Base-by-base conservation (phyloP, 2,888 invertebrate genomes). In the Sericinus montela region DNA sequence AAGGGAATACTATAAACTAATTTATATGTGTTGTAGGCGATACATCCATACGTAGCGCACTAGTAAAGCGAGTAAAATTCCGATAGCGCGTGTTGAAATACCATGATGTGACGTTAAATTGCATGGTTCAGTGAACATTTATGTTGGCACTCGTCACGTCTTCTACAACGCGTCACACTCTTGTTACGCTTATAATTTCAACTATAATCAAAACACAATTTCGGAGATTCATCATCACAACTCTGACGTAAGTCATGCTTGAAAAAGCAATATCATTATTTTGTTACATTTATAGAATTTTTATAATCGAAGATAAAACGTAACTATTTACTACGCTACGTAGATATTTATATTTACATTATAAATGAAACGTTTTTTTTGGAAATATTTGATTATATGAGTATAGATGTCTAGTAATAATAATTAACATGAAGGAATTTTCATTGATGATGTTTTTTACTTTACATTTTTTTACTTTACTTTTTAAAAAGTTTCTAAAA, bases 181-280 rank as follows among this genome's bases (percentile, higher is more conserved):
- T 62, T 71, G 72, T 77, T 77, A 80, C 69, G 63, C 67, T 73
- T 82, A 80, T 82, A 80, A 82, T 80, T 79, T 79, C 75, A 65
- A 62, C 61, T 59, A 67, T 73, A 75, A 80, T 77, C 71, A 70
- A 79, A 73, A 75, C 57, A 65, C 75, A 77, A 75, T 77, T 73
- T 74, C 60, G 56, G 48, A 72, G 67, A 80, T 76, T 78, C 75
- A 82, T 81, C 76, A 80, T 15, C 63, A 59, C 56, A 58, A 43
- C 57, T 53, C 66, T 84, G 85, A 86, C 86, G 86, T 80, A 65
- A 59, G 59, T 54, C 58, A 52, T 65, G 67, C 69, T 67, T 65
- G 68, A 59, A 72, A 73, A 73, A 58, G 67, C 63, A 59, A 62
- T 65, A 65, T 71, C 67, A 75, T 79, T 79, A 80, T 76, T 71